phyloP scores from a whole-genome alignment of 2,113 vertebrate genomes.

The Larimichthys crocea region DNA sequence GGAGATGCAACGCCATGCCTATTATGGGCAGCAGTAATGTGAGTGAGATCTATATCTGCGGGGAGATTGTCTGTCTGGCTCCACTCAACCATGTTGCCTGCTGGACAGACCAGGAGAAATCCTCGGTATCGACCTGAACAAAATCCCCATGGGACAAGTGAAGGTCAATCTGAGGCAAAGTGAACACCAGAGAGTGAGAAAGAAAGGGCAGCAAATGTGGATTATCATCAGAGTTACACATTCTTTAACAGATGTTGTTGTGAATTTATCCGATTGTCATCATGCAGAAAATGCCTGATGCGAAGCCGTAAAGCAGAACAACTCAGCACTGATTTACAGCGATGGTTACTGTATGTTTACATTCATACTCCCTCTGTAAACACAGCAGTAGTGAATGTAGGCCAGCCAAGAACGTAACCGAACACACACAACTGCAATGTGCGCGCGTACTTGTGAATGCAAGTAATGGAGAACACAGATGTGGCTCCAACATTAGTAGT shows the following conservation, averaged over 20 bases:
- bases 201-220: background rate
- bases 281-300: background rate
- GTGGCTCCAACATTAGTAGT: conserved; percentile 24
- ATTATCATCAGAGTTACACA: conserved; percentile 17
- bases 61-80: conserved; percentile 71
- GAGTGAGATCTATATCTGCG: conserved; percentile 74
- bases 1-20: conserved; percentile 65
- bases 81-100: conserved; percentile 59
- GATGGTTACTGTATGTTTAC: conserved; percentile 36
- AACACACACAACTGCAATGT: conserved; percentile 20
- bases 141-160: conserved; percentile 22
- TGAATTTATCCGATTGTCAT: background rate
- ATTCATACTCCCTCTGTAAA: conserved; percentile 36
- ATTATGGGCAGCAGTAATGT: conserved; percentile 73
- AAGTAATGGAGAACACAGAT: conserved; percentile 55
- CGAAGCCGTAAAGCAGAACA: conserved; percentile 6
- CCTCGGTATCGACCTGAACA: conserved; percentile 67
- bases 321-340: conserved; percentile 12
- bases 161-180: conserved; percentile 69
- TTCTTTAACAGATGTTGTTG: conserved; percentile 15
- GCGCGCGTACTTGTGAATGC: background rate
- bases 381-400: conserved; percentile 25
- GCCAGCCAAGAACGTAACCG: conserved; percentile 8
- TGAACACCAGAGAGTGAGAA: conserved; percentile 19
- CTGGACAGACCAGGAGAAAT: conserved; percentile 57